Percentiles rank a stretch among this genome's conserved stretches.
Conservation (phyloP, 2,888 invertebrate species). For the Phragmatobia fuliginosa region DNA sequence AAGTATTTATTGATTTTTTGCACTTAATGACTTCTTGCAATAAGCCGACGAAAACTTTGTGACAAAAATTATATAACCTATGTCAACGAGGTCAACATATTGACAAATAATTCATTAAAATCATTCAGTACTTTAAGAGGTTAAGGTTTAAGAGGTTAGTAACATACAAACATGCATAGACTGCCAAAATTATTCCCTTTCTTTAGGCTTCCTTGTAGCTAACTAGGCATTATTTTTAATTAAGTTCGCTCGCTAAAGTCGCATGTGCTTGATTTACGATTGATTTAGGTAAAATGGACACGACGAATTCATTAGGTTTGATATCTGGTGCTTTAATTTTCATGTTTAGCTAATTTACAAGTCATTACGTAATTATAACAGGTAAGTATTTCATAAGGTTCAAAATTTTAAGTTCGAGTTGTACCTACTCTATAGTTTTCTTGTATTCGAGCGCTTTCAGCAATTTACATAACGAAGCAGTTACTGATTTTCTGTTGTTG, state of each 20-base stretch:
- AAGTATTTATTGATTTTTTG: too few species aligned
- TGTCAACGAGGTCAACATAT: too few species aligned
- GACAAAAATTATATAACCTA: too few species aligned
- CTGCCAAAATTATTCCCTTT: too few species aligned
- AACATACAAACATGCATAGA: too few species aligned
- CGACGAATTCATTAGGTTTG: background rate
- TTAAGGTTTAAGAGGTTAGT: too few species aligned
- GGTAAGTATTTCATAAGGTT: slow-evolving; percentile 18
- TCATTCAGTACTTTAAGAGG: too few species aligned
- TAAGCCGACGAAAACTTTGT: too few species aligned
- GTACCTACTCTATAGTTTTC: slow-evolving; percentile 29
- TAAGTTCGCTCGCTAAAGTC: background rate
- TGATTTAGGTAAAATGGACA: background rate
- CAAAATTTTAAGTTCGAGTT: slow-evolving; percentile 20
- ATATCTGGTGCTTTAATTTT: background rate
- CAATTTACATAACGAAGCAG: slow-evolving; percentile 26
- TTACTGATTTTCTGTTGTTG: slow-evolving; percentile 28
- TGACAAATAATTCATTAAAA: too few species aligned
- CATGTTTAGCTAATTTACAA: background rate
- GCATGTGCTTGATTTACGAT: background rate
- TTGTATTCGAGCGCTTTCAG: slow-evolving; percentile 24
- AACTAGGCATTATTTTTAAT: too few species aligned
- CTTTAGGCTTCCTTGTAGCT: too few species aligned
- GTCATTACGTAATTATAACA: slow-evolving; percentile 18
- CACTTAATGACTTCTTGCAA: too few species aligned